Conservation (phyloP, 2,888 invertebrate genomes). For the Cryptophagus acutangulus region DNA sequence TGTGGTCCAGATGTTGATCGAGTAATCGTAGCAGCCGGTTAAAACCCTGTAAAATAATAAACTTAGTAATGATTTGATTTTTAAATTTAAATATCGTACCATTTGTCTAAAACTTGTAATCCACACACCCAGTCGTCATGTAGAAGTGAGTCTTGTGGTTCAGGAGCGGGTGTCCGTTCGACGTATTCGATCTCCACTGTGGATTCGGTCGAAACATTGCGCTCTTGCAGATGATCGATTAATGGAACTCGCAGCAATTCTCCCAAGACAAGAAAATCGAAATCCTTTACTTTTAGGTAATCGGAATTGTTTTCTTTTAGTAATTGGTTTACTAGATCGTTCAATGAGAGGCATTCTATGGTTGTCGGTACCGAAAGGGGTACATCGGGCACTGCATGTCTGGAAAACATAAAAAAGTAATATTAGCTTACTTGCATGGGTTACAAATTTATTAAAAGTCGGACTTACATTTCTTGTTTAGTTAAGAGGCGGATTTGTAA, state of each 20-base stretch:
- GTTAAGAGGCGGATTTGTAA: constrained; percentile 74
- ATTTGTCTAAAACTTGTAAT: constrained; percentile 32
- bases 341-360: constrained; percentile 65
- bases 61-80: constrained; percentile 10
- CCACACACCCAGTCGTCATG: constrained; percentile 97
- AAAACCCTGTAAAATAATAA: constrained; percentile 63
- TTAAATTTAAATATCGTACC: constrained; percentile 23
- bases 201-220: constrained; percentile 73
- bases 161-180: constrained; percentile 83
- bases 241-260: constrained; percentile 72
- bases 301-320: constrained; percentile 57
- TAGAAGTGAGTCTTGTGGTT: constrained; percentile 85
- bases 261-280: constrained; percentile 84
- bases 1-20: constrained; percentile 82
- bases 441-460: constrained; percentile 8
- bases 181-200: constrained; percentile 89
- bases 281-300: constrained; percentile 54
- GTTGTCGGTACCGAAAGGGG: constrained; percentile 77
- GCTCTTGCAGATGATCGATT: constrained; percentile 70
- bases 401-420: constrained; percentile 45
- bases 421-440: constrained; percentile 10
- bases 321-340: constrained; percentile 73
- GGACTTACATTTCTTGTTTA: constrained; percentile 77
- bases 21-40: constrained; percentile 90
- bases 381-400: constrained; percentile 81